Evolutionary conservation across 2,888 invertebrate genomes (phyloP).

Genomic region (Synergus umbraculus): DNA sequence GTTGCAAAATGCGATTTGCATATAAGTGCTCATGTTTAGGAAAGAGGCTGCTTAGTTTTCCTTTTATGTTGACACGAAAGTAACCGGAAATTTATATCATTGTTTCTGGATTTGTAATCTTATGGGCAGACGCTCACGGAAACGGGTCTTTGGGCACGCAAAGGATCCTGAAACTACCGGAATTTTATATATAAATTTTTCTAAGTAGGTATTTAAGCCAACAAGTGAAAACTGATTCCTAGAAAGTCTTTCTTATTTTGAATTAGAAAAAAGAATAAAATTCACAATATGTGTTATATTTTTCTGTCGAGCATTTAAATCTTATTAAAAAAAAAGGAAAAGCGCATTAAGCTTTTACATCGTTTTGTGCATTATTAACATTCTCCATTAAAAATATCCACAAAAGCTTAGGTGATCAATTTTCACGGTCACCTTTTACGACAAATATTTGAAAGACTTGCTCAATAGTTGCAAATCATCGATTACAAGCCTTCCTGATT

Average conservation of each 20-base stretch:
- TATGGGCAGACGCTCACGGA: conserved; percentile 53
- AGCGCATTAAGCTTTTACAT: neutral
- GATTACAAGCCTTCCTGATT: neutral
- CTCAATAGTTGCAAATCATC: conserved; percentile 1
- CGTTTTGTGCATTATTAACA: neutral
- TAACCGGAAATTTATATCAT: conserved; percentile 59
- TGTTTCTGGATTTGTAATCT: conserved; percentile 54
- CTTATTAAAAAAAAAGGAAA: neutral
- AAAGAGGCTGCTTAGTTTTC: conserved; percentile 47
- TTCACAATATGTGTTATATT: neutral
- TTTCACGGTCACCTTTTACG: neutral
- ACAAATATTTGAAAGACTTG: neutral
- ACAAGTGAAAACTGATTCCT: neutral
- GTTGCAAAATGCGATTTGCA: neutral
- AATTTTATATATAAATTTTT: neutral
- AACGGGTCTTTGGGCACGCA: conserved; percentile 52
- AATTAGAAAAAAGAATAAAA: neutral
- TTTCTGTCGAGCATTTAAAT: neutral
- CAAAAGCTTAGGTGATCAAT: neutral
- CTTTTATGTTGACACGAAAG: conserved; percentile 51
- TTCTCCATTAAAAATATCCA: neutral
- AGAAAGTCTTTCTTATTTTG: neutral
- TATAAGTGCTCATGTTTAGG: conserved; percentile 17
- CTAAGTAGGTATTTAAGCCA: neutral
- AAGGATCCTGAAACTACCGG: conserved; percentile 15